Conservation (phyloP, 2,888 invertebrate genomes). For the Cheilosia vernalis region DNA sequence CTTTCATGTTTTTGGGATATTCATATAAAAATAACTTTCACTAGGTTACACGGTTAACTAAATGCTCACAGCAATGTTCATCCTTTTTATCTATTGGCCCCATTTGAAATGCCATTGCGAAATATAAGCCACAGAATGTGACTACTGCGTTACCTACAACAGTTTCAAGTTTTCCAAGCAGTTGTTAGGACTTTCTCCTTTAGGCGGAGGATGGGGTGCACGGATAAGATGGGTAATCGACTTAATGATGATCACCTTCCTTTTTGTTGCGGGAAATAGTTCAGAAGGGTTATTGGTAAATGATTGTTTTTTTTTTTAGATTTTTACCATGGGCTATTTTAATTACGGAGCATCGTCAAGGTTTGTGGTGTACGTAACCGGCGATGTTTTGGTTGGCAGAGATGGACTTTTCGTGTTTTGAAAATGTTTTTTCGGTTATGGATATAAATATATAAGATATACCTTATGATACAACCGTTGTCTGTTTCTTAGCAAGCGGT, state of each 20-base stretch:
- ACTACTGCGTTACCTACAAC: background rate
- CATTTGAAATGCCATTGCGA: slow-evolving; percentile 42
- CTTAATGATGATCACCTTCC: slow-evolving; percentile 52
- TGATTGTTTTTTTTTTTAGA: slow-evolving; percentile 42
- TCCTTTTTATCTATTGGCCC: slow-evolving; percentile 66
- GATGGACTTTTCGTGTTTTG: too few relatives aligned
- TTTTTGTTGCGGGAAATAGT: slow-evolving; percentile 32
- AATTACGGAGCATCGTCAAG: background rate
- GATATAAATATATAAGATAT: too few relatives aligned
- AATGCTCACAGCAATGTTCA: slow-evolving; percentile 70
- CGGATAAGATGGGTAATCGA: slow-evolving; percentile 50
- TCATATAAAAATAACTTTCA: slow-evolving; percentile 71
- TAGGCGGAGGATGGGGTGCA: background rate
- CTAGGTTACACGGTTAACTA: slow-evolving; percentile 74
- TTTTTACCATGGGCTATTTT: slow-evolving; percentile 45
- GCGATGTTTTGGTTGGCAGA: background rate
- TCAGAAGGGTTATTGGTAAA: slow-evolving; percentile 41
- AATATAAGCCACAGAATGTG: slow-evolving; percentile 50
- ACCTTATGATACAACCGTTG: too few relatives aligned
- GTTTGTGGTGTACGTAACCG: background rate
- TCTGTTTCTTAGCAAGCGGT: too few relatives aligned
- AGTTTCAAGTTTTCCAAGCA: slow-evolving; percentile 39
- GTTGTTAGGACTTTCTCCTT: slow-evolving; percentile 21
- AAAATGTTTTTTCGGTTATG: background rate
- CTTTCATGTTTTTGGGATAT: slow-evolving; percentile 68